phyloP scores from a whole-genome alignment of 1,140 invertebrate genomes.

The Drosophila lowei region DNA sequence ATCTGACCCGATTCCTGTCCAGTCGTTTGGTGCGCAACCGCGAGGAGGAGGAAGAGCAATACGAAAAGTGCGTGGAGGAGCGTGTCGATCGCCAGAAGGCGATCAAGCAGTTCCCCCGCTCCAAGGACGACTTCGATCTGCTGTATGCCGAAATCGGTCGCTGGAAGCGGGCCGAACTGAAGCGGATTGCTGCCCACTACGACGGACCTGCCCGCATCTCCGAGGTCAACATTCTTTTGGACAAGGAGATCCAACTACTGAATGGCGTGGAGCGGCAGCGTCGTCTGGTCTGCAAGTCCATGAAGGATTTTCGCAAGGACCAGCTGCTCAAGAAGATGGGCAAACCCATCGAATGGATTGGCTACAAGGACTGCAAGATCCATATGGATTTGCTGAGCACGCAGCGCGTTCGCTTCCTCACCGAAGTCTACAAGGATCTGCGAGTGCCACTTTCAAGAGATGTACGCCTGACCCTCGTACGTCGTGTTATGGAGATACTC shows the following conservation, averaged over 20 bases:
- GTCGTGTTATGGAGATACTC: conserved; percentile 58
- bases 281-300: conserved; percentile 62
- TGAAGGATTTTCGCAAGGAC: conserved; percentile 83
- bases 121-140: conserved; percentile 85
- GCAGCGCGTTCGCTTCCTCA: conserved; percentile 85
- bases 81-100: conserved; percentile 81
- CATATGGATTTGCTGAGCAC: conserved; percentile 86
- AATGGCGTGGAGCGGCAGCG: conserved; percentile 84
- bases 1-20: not conserved
- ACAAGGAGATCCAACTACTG: conserved; percentile 86
- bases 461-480: conserved; percentile 59
- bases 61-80: conserved; percentile 61
- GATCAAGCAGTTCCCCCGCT: conserved; percentile 84
- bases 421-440: conserved; percentile 84
- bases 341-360: conserved; percentile 85
- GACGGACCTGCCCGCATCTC: conserved; percentile 84
- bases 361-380: conserved; percentile 83
- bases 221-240: conserved; percentile 84
- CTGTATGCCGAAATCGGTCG: conserved; percentile 84
- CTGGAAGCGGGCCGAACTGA: conserved; percentile 85
- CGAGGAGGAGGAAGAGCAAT: conserved; percentile 48
- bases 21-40: conserved; percentile 71
- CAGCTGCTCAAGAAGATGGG: conserved; percentile 84
- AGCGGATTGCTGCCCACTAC: conserved; percentile 83
- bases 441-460: conserved; percentile 51